These are phyloP conservation scores for Microctenopoma lineatum DNA, from an alignment of 2,797 vertebrate species.

Conservation along the genomic window DNA sequence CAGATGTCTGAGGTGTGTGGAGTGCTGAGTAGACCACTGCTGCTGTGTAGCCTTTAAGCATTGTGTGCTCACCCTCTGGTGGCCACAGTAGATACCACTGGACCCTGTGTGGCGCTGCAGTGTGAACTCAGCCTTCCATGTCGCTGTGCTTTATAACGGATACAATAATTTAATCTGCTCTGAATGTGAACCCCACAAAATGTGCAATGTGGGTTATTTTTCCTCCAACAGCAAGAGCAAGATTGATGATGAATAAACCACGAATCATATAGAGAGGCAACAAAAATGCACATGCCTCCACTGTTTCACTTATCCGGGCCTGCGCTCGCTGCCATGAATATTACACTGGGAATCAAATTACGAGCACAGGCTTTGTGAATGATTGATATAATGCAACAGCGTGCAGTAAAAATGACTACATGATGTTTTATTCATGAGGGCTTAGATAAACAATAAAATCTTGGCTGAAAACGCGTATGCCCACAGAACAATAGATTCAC, in stretches of 20 bases:
- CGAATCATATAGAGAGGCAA: constrained; percentile 57
- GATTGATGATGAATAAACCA: constrained; percentile 60
- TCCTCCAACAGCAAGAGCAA: constrained; percentile 13
- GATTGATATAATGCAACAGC: constrained; percentile 76
- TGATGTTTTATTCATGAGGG: constrained; percentile 79
- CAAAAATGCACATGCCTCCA: constrained; percentile 42
- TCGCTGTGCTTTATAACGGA: constrained; percentile 23
- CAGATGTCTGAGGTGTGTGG: constrained; percentile 25
- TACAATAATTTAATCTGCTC: constrained; percentile 55
- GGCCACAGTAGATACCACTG: constrained; percentile 42
- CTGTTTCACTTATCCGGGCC: constrained; percentile 52
- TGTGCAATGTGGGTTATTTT: constrained; percentile 13
- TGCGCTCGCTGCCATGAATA: constrained; percentile 67
- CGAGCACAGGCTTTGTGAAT: constrained; percentile 59
- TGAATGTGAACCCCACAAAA: constrained; percentile 42
- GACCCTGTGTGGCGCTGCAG: background rate
- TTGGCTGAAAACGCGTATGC: constrained; percentile 49
- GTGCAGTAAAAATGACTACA: constrained; percentile 56
- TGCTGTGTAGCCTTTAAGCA: constrained; percentile 25
- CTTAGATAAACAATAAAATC: constrained; percentile 73
- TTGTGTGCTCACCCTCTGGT: constrained; percentile 69
- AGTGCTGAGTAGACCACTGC: background rate
- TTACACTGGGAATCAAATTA: constrained; percentile 71
- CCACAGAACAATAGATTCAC: constrained; percentile 44
- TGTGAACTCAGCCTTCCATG: constrained; percentile 2